These are phyloP conservation scores for Apis florea DNA, from an alignment of 1,140 invertebrate genomes.

Conservation along the genomic window DNA sequence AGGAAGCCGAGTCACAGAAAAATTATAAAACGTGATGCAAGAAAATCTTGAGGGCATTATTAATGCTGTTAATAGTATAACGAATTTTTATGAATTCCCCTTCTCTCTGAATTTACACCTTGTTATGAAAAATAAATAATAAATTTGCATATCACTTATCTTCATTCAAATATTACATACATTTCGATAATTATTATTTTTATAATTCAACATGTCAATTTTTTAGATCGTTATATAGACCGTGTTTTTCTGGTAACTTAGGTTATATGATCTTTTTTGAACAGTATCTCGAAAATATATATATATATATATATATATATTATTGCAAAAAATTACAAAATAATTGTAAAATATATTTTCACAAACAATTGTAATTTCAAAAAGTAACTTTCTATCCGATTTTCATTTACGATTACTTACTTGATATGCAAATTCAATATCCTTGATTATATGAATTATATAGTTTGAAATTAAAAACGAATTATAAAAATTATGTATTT, in stretches of 20 bases:
- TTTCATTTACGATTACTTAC: neutral
- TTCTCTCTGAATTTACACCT: conserved; percentile 22
- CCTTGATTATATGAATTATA: neutral
- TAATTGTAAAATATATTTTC: neutral
- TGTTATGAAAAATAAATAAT: neutral
- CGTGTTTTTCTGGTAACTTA: neutral
- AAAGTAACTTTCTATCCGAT: neutral
- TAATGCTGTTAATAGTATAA: conserved; percentile 11
- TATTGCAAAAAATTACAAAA: too few relatives aligned
- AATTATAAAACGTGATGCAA: conserved; percentile 34
- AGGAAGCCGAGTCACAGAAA: conserved; percentile 24
- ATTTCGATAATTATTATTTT: neutral
- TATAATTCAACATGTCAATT: neutral
- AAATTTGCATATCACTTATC: neutral
- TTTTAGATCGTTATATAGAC: neutral
- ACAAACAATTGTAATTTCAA: neutral
- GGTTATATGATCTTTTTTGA: neutral
- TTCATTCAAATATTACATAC: too few relatives aligned
- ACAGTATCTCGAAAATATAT: neutral
- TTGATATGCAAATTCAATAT: neutral
- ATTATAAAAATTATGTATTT: neutral
- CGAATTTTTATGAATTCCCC: conserved; percentile 3
- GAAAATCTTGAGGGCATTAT: conserved; percentile 6
- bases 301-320: too few relatives aligned
- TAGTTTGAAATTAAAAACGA: conserved; percentile 1